A percentile compares a stretch with the other conserved stretches of the same genome.
phyloP scores from a whole-genome alignment of 92 coral and sea anemone species.

The Hydrozoanthus gracilis region DNA sequence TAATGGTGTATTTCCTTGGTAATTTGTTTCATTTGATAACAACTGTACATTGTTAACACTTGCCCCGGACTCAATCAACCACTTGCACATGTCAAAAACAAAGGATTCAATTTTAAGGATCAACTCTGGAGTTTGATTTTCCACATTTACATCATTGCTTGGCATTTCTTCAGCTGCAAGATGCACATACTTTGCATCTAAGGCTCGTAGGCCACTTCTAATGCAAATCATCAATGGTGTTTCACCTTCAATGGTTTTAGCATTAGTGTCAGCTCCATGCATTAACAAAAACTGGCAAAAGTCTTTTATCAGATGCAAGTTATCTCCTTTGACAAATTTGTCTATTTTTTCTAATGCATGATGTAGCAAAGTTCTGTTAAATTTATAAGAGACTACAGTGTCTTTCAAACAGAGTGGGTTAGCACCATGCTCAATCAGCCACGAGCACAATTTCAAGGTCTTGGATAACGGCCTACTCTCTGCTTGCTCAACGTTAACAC shows the following conservation, averaged over 20 bases:
- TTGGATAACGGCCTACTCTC: background rate
- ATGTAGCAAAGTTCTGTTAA: background rate
- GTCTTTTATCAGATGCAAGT: background rate
- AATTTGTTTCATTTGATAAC: background rate
- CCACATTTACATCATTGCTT: background rate
- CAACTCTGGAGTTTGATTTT: background rate
- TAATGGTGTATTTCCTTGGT: slow-evolving; percentile 18
- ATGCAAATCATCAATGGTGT: background rate
- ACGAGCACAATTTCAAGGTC: slow-evolving; percentile 14
- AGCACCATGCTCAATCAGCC: slow-evolving; percentile 6
- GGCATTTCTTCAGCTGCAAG: background rate
- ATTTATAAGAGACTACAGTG: background rate
- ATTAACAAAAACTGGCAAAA: background rate
- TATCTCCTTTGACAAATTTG: background rate
- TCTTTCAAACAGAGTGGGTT: background rate
- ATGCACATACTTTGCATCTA: background rate
- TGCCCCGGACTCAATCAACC: slow-evolving; percentile 19
- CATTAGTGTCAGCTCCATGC: slow-evolving; percentile 26
- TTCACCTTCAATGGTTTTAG: background rate
- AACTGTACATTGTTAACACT: background rate
- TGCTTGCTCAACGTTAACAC: background rate
- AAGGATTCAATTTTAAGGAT: background rate
- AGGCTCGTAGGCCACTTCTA: background rate
- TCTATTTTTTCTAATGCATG: background rate
- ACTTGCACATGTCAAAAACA: slow-evolving; percentile 1